These are phyloP conservation scores for Herminia tarsipennalis DNA, from an alignment of 2,888 invertebrate species.

Conservation along the genomic window DNA sequence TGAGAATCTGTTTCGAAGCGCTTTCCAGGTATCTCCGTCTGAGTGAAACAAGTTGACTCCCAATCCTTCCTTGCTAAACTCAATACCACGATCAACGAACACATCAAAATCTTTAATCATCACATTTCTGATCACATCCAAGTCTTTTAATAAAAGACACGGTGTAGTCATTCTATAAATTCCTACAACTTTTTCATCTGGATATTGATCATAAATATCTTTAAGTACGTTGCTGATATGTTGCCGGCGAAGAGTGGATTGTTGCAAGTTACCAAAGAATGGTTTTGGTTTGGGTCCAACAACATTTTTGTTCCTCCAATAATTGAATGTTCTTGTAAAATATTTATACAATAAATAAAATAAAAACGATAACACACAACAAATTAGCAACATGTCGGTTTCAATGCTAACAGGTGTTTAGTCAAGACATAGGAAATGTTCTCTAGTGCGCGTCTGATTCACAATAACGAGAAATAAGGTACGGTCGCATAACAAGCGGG, in stretches of 20 bases:
- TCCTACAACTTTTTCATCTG: slow-evolving; percentile 63
- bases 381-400: neutral
- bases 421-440: no score
- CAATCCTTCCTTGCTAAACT: slow-evolving; percentile 46
- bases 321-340: slow-evolving; percentile 56
- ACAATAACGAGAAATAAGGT: no score
- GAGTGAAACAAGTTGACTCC: slow-evolving; percentile 51
- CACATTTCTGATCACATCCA: slow-evolving; percentile 60
- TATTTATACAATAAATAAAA: slow-evolving; percentile 27
- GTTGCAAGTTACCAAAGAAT: slow-evolving; percentile 57
- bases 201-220: slow-evolving; percentile 53
- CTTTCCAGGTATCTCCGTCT: slow-evolving; percentile 49
- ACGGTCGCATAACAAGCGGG: no score
- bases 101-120: slow-evolving; percentile 64
- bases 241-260: slow-evolving; percentile 43
- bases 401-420: no score
- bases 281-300: slow-evolving; percentile 49
- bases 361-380: neutral
- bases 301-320: slow-evolving; percentile 59
- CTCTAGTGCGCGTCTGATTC: no score
- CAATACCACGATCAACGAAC: slow-evolving; percentile 47
- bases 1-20: slow-evolving; percentile 46
- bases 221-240: slow-evolving; percentile 38
- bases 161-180: slow-evolving; percentile 60
- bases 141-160: slow-evolving; percentile 54